Evolutionary conservation across 1,140 invertebrate species (phyloP), one percentile per base, ranked within the genome.

Genomic region (Ceratosolen solmsi): DNA sequence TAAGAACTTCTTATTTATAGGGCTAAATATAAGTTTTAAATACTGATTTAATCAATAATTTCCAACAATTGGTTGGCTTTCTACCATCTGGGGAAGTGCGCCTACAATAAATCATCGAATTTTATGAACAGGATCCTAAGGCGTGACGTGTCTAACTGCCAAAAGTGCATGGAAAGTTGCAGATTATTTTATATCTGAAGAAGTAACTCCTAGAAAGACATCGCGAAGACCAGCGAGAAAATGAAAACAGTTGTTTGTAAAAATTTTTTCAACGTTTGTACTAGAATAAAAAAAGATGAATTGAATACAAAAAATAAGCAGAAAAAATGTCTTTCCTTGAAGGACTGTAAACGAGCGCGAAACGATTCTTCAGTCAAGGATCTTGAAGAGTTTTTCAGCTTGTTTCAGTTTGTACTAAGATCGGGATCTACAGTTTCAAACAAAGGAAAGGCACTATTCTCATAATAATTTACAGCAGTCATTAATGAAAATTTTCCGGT

Each of bases 401-500:
- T n/a, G n/a, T n/a, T n/a, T n/a, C n/a, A n/a, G 30, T 20, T 38
- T 36, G 58, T 30, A 51, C 49, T 22, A 33, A n/a, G 27, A 54
- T 13, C 49, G n/a, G 22, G 49, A 51, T 33, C 11, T 46, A 27
- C 49, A 7, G 7, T 54, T 13, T 1, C 4, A 11, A 71, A n/a
- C 17, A 3, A n/a, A 58, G 84, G 80, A 86, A 86, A 83, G 33
- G 84, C 74, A 77, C 80, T 77, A 76, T 60, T 78, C 83, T 82
- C 65, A 51, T 79, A 38, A 54, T 85, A 84, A 86, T 87, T 87
- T 86, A 87, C 82, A 83, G 30, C 22, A n/a, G 58, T 79, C 83
- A 80, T 87, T 87, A 87, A 85, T 85, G 82, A 46, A 80, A 84
- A 85, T 85, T 80, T 86, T 86, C 82, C 76, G 84, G 71, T 83